Percentiles rank a stretch among this genome's conserved stretches.
Evolutionary conservation across 2,888 invertebrate genomes (phyloP).

Genomic region (Fragum whitleyi): DNA sequence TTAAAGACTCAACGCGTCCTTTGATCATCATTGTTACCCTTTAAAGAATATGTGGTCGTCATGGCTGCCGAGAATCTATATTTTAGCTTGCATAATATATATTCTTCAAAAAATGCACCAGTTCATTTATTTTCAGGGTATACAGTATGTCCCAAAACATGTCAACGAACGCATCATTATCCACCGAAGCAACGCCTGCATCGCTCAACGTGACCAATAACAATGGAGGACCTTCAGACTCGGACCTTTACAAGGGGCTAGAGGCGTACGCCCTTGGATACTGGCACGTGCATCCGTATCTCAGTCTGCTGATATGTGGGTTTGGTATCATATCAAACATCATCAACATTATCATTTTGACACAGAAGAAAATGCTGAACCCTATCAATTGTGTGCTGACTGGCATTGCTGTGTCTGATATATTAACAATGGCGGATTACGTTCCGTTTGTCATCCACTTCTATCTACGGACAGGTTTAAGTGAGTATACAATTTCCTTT

Average conservation of each 20-base stretch:
- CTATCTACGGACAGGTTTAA: slow-evolving; percentile 73
- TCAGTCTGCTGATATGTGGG: slow-evolving; percentile 93
- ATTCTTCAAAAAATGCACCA: too few species aligned
- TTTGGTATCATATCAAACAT: slow-evolving; percentile 96
- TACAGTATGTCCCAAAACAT: neutral
- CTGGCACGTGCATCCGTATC: slow-evolving; percentile 90
- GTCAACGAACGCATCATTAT: neutral
- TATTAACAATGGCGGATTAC: slow-evolving; percentile 94
- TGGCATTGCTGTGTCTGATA: slow-evolving; percentile 93
- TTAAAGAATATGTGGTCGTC: too few species aligned
- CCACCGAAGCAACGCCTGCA: neutral
- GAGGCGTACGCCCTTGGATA: slow-evolving; percentile 70
- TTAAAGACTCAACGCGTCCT: too few species aligned
- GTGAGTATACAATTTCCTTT: slow-evolving; percentile 45
- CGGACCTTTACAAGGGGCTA: slow-evolving; percentile 38
- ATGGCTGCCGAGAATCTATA: too few species aligned
- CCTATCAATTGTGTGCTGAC: slow-evolving; percentile 96
- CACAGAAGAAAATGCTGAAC: slow-evolving; percentile 93
- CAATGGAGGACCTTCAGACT: neutral
- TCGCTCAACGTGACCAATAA: neutral
- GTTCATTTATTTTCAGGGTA: too few species aligned
- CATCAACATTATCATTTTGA: slow-evolving; percentile 94
- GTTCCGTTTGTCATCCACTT: slow-evolving; percentile 93
- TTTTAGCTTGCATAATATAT: too few species aligned
- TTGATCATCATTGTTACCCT: too few species aligned